Conservation (phyloP, 2,113 vertebrate genomes). For the Albula glossodonta region DNA sequence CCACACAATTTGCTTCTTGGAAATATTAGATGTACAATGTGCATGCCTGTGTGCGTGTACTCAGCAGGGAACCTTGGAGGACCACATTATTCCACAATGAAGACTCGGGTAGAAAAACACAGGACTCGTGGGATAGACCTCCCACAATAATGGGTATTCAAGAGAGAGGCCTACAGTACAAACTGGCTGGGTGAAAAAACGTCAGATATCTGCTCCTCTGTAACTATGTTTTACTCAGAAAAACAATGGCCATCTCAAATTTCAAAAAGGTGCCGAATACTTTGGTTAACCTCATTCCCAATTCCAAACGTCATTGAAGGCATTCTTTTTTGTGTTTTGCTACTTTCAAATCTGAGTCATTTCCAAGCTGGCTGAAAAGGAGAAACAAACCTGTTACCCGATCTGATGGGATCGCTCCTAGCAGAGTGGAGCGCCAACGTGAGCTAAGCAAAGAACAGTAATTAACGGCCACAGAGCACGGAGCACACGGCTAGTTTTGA, state of each 20-base stretch:
- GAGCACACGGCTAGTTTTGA: constrained; percentile 13
- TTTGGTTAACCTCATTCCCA: constrained; percentile 15
- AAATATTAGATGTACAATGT: background rate
- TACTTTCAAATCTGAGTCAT: constrained; percentile 18
- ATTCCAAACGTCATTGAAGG: background rate
- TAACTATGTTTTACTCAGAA: constrained; percentile 26
- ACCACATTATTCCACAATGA: constrained; percentile 35
- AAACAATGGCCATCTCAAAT: constrained; percentile 38
- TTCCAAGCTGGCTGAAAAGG: constrained; percentile 16
- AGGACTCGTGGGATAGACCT: constrained; percentile 52
- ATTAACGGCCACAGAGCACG: background rate
- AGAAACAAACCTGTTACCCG: constrained; percentile 27
- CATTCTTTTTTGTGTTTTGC: constrained; percentile 20
- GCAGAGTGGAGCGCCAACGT: background rate
- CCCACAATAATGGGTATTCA: constrained; percentile 57
- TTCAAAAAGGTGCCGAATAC: constrained; percentile 19
- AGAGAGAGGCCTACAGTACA: constrained; percentile 21
- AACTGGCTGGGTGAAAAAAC: constrained; percentile 21
- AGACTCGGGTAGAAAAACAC: constrained; percentile 50
- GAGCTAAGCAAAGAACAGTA: too few species aligned
- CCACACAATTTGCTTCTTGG: too few species aligned
- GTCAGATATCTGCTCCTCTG: constrained; percentile 43
- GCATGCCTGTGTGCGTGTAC: constrained; percentile 34
- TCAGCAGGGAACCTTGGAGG: constrained; percentile 32
- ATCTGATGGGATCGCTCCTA: constrained; percentile 11